Base-by-base conservation (phyloP, 2,113 vertebrate genomes). In the Saimiri boliviensis region DNA sequence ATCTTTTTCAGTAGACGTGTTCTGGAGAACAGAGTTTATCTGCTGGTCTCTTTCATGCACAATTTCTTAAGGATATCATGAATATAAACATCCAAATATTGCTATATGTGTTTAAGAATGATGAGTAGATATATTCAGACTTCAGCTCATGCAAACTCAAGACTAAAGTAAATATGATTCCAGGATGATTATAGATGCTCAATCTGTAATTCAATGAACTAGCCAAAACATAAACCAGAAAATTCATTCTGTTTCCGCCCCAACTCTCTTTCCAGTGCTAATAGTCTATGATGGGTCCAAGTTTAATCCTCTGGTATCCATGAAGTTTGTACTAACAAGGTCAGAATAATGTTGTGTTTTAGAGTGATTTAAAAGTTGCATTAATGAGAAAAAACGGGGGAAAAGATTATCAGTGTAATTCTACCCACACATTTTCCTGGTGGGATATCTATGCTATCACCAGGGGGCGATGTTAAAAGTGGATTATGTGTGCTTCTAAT, bases 401-500 rank as follows among this genome's bases (percentile, higher is more conserved):
- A 27, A 32, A 17, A 42, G 73, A 37, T 49, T 76, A 42, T 9
- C 25, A n/a, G 16, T 66, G 73, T n/a, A n/a, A n/a, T 82, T 89
- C 63, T n/a, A 73, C 40, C 37, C 74, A 86, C 60, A 37, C 76
- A 32, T 93, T 94, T 86, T 95, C 95, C 70, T 17, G 27, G 37
- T 80, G 40, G 93, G 96, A 10, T 85, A 79, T 70, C 97, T 77
- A 5, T 35, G 47, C 95, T 79, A 60, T 93, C 95, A 87, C 80
- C 83, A 86, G 95, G 92, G 91, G 94, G 93, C 40, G 10, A 84
- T 73, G 86, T 93, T 95, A 91, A 96, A 94, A 96, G 93, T 63
- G 91, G 86, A 96, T 97, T 94, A 77, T 76, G 19, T 71, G 49
- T 47, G 74, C 32, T 95, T 81, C 80, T 93, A 93, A 97, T 95